phyloP scores from a whole-genome alignment of 1,140 invertebrate genomes.

The Theocolax elegans region DNA sequence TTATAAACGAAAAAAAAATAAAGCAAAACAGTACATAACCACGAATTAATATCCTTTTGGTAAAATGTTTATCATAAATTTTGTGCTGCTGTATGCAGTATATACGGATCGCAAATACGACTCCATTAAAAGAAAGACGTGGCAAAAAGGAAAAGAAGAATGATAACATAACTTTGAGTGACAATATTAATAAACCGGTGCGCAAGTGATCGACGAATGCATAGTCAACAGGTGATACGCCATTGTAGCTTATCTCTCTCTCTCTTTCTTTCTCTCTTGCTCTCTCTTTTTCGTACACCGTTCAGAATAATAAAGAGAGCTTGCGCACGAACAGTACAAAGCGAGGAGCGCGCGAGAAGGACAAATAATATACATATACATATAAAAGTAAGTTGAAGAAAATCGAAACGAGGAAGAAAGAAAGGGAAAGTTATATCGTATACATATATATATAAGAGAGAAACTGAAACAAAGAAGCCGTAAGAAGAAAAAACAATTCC shows the following conservation, averaged over 20 bases:
- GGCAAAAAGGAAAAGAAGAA: background rate
- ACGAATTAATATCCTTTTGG: too few species aligned
- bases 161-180: too few species aligned
- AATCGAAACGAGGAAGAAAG: background rate
- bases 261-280: constrained; percentile 3
- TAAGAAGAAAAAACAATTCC: background rate
- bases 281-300: background rate
- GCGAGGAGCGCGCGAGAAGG: background rate
- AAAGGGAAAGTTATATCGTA: constrained; percentile 11
- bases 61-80: too few species aligned
- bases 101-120: too few species aligned
- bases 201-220: constrained; percentile 20
- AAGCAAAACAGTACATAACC: too few species aligned
- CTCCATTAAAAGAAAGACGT: too few species aligned
- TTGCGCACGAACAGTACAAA: background rate
- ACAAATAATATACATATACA: constrained; percentile 10
- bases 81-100: too few species aligned
- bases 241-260: background rate
- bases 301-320: constrained; percentile 29
- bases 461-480: background rate
- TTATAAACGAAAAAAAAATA: too few species aligned
- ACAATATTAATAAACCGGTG: constrained; percentile 19
- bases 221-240: constrained; percentile 30
- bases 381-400: background rate
- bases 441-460: background rate